phyloP scores from a whole-genome alignment of 2,797 vertebrate species.

The Cebuella pygmaea region DNA sequence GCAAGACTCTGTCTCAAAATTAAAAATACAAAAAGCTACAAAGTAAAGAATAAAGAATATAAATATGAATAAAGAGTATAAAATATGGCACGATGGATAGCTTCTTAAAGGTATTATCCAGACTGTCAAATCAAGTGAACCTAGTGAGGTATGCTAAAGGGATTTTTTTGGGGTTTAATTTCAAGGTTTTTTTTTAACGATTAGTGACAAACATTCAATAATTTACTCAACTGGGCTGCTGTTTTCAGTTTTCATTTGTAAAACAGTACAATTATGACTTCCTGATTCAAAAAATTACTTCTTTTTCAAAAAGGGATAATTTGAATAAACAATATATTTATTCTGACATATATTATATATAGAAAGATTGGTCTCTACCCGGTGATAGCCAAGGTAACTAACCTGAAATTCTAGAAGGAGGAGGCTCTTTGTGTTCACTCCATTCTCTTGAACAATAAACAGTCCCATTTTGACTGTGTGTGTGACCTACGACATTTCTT shows the following conservation, averaged over 20 bases:
- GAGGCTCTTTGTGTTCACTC: not conserved
- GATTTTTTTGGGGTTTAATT: not conserved
- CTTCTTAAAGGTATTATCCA: slow-evolving; percentile 36
- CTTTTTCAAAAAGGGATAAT: slow-evolving; percentile 11
- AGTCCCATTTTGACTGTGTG: not conserved
- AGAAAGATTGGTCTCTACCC: not conserved
- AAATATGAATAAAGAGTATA: not conserved
- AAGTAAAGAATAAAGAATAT: not conserved
- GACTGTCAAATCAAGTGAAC: slow-evolving; percentile 16
- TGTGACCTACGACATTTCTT: not conserved
- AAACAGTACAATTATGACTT: not conserved
- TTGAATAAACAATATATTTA: not conserved
- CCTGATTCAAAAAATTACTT: not conserved
- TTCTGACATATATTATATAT: not conserved
- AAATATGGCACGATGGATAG: not conserved
- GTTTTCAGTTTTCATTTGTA: not conserved
- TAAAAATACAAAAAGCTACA: not conserved
- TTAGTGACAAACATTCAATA: not conserved
- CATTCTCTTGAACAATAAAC: not conserved
- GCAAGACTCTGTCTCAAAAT: too few species aligned
- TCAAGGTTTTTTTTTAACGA: not conserved
- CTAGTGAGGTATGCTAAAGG: not conserved
- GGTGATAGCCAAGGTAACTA: not conserved
- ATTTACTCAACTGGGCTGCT: not conserved
- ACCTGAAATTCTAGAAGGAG: not conserved